phyloP scores from a whole-genome alignment of 2,113 vertebrate genomes.

The Zonotrichia leucophrys region DNA sequence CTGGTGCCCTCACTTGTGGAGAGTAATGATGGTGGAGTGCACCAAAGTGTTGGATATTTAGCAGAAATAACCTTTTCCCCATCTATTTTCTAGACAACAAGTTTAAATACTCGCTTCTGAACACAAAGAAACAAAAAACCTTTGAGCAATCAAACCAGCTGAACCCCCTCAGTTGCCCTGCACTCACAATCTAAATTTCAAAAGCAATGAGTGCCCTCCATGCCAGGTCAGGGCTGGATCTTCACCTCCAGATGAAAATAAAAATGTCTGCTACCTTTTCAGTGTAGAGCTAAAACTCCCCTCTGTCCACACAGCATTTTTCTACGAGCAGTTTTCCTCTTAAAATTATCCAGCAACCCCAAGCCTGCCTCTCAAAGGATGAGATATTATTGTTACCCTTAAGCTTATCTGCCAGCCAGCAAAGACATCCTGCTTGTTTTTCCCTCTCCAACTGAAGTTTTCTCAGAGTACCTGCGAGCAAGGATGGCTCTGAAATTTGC shows the following conservation, averaged over 20 bases:
- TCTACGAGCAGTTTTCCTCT: not conserved
- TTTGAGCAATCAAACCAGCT: not conserved
- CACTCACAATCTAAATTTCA: not conserved
- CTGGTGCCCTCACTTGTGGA: not conserved
- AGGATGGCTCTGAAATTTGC: constrained; percentile 8
- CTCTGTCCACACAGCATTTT: not conserved
- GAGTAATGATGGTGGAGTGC: not conserved
- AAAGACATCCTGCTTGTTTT: not conserved
- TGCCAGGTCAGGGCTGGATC: not conserved
- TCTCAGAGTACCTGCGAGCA: not conserved
- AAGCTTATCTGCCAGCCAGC: not conserved
- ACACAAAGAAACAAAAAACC: not conserved
- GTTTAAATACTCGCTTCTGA: not conserved
- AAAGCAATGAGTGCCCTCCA: not conserved
- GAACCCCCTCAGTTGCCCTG: not conserved
- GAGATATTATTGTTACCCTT: not conserved
- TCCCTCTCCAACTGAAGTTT: not conserved
- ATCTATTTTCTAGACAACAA: not conserved
- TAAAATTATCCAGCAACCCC: not conserved
- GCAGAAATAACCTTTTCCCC: not conserved
- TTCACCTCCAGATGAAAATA: not conserved
- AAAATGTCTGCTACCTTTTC: not conserved
- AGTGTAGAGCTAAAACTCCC: not conserved
- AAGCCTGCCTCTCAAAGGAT: not conserved
- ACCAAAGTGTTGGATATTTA: not conserved